Evolutionary conservation across 2,113 vertebrate species (phyloP).

Genomic region (Sclerurus mexicanus): DNA sequence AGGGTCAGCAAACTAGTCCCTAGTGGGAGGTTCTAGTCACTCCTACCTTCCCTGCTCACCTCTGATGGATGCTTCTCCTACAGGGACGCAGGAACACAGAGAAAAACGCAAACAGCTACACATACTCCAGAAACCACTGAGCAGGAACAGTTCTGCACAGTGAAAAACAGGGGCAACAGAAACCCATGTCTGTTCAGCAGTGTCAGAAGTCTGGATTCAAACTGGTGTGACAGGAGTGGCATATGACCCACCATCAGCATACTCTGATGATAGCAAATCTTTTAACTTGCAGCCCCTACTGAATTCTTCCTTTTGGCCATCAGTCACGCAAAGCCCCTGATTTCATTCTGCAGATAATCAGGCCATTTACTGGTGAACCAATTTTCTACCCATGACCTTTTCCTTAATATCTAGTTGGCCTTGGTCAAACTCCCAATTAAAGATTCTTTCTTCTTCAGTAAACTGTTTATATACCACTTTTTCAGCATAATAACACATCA

Average conservation of each 20-base stretch:
- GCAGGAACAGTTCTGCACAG: background rate
- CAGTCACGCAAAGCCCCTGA: background rate
- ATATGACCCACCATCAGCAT: background rate
- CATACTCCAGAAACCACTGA: background rate
- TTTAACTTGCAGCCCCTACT: background rate
- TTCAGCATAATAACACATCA: background rate
- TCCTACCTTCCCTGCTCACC: background rate
- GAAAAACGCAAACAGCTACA: background rate
- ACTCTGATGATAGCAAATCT: background rate
- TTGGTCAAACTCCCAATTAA: background rate
- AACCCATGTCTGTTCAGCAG: background rate
- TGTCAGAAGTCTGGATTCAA: background rate
- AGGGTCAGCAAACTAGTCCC: background rate
- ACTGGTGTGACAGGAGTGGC: background rate
- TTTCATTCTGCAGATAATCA: background rate
- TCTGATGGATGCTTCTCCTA: background rate
- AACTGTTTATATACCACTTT: background rate
- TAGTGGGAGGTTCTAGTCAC: background rate
- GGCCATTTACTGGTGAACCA: background rate
- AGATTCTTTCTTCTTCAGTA: background rate
- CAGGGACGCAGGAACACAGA: background rate
- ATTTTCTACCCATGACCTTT: background rate
- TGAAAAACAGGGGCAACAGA: background rate
- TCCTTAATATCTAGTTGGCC: background rate
- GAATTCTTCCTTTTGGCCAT: background rate